Evolutionary conservation across 2,113 vertebrate genomes (phyloP).

Genomic region (Caranx ignobilis): DNA sequence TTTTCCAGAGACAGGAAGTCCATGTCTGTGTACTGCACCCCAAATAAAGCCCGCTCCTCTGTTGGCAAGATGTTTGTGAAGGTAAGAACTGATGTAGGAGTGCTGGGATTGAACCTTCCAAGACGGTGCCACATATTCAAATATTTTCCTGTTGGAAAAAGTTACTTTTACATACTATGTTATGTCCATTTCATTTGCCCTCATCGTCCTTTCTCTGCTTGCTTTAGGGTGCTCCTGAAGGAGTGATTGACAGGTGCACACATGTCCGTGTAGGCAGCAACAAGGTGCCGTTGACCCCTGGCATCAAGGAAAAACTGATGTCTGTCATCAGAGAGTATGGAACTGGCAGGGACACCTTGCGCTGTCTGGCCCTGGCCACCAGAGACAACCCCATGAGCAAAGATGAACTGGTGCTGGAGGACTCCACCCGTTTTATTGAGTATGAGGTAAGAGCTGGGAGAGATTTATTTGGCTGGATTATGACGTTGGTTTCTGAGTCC

Average conservation of each 20-base stretch:
- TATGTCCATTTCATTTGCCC: neutral
- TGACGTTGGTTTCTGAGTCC: neutral
- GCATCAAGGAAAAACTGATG: conserved; percentile 96
- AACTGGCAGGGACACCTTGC: conserved; percentile 92
- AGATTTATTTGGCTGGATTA: neutral
- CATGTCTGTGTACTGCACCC: conserved; percentile 98
- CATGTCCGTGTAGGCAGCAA: conserved; percentile 92
- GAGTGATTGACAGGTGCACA: conserved; percentile 96
- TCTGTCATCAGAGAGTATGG: conserved; percentile 96
- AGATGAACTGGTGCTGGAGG: conserved; percentile 91
- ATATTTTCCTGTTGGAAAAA: neutral
- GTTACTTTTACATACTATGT: neutral
- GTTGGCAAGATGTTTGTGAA: conserved; percentile 98
- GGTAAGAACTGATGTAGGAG: conserved; percentile 76
- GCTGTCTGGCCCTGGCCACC: conserved; percentile 97
- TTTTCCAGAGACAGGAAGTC: conserved; percentile 97
- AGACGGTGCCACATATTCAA: neutral
- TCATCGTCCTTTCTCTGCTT: conserved; percentile 3
- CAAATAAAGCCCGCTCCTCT: conserved; percentile 93
- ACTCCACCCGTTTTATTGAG: conserved; percentile 90
- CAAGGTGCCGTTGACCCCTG: conserved; percentile 89
- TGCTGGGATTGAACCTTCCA: neutral
- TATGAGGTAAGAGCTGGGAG: conserved; percentile 88
- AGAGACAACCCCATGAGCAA: conserved; percentile 90
- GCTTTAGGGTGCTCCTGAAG: conserved; percentile 94